phyloP scores from a whole-genome alignment of 2,888 invertebrate species.

The Linhomoeus sp. region DNA sequence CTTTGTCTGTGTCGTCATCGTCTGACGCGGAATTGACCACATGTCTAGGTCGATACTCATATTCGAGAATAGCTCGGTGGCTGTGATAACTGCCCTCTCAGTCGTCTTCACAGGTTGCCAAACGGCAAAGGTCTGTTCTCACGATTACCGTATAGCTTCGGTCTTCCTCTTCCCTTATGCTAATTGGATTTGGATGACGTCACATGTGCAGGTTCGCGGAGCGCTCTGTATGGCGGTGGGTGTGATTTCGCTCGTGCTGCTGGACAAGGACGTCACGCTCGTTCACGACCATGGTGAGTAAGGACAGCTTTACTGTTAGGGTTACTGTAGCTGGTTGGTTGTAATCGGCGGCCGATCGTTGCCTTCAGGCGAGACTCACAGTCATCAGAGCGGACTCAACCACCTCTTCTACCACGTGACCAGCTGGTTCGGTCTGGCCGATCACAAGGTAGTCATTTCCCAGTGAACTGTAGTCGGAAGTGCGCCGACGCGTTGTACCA shows the following conservation, averaged over 20 bases:
- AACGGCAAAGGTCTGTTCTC: too few species aligned
- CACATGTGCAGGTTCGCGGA: conserved; percentile 4
- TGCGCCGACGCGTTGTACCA: too few species aligned
- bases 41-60: conserved; percentile 29
- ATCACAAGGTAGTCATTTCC: conserved; percentile 35
- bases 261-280: conserved; percentile 35
- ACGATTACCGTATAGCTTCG: too few species aligned
- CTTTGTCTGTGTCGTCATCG: conserved; percentile 33
- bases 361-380: conserved; percentile 27
- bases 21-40: conserved; percentile 36
- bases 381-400: conserved; percentile 33
- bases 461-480: too few species aligned
- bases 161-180: too few species aligned
- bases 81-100: conserved; percentile 32
- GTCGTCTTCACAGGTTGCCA: too few species aligned
- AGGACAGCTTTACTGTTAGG: too few species aligned
- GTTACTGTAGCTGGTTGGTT: too few species aligned
- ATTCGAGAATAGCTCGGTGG: conserved; percentile 35
- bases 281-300: conserved; percentile 29
- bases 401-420: conserved; percentile 35
- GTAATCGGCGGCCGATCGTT: neutral
- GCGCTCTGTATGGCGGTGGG: conserved; percentile 33
- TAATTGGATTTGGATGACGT: too few species aligned
- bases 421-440: conserved; percentile 35
- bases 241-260: conserved; percentile 33